phyloP scores from a whole-genome alignment of 2,888 invertebrate genomes.

The Germaria angustata region DNA sequence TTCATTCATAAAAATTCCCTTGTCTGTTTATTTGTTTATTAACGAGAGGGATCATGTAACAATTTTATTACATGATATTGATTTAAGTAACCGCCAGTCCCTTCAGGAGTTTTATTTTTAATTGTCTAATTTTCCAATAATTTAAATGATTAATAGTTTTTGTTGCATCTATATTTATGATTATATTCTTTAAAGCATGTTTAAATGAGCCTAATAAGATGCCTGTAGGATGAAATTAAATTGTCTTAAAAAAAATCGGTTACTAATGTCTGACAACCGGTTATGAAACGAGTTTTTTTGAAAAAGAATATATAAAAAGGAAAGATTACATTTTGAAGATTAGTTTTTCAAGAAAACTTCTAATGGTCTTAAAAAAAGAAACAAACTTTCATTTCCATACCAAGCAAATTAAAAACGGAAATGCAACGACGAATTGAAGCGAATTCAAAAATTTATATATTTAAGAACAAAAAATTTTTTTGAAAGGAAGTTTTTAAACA shows the following conservation, averaged over 20 bases:
- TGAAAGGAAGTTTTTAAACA: too few species aligned
- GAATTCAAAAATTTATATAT: too few species aligned
- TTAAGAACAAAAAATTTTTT: too few species aligned
- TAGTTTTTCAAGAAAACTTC: too few species aligned
- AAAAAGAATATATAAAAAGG: too few species aligned
- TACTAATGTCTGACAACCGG: background rate
- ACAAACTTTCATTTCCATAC: too few species aligned
- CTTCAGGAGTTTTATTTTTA: background rate
- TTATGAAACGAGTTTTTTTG: background rate
- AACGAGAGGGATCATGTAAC: conserved; percentile 35
- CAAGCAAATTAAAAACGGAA: too few species aligned
- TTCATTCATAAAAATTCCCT: conserved; percentile 59
- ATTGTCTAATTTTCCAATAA: conserved; percentile 19
- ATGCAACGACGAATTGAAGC: too few species aligned
- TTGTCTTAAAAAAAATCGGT: conserved; percentile 1
- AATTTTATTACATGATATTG: conserved; percentile 36
- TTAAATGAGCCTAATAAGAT: conserved; percentile 29
- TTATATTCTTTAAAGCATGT: background rate
- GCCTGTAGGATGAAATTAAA: conserved; percentile 12
- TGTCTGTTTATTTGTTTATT: background rate
- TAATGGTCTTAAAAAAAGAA: too few species aligned
- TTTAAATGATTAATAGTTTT: conserved; percentile 43
- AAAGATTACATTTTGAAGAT: too few species aligned
- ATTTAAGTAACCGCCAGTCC: background rate
- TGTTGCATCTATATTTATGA: background rate